Evolutionary conservation across 2,888 invertebrate species (phyloP).

Genomic region (Andricus quercusramuli): DNA sequence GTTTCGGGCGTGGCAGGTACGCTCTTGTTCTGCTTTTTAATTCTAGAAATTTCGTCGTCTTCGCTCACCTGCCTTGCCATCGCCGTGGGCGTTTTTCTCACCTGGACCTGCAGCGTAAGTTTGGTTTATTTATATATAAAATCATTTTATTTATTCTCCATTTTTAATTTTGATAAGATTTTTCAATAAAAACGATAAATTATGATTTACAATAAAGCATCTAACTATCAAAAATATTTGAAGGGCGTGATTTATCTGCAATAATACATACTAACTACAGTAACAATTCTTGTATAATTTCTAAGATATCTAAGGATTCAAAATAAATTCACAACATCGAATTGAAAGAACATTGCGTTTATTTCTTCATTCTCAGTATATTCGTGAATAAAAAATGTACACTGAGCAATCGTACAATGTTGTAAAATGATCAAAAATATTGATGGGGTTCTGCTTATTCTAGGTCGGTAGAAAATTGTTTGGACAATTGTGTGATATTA

Average conservation of each 20-base stretch:
- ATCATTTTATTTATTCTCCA: not conserved
- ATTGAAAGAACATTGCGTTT: constrained; percentile 23
- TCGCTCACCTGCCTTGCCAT: constrained; percentile 90
- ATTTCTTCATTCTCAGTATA: constrained; percentile 1
- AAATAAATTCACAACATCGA: constrained; percentile 29
- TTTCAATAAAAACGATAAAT: too few species aligned
- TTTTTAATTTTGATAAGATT: not conserved
- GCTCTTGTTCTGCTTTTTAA: constrained; percentile 92
- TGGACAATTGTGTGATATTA: not conserved
- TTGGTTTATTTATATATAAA: not conserved
- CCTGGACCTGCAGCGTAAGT: constrained; percentile 66
- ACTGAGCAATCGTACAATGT: constrained; percentile 1
- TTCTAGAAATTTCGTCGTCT: constrained; percentile 92
- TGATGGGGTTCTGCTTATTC: not conserved
- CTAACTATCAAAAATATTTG: too few species aligned
- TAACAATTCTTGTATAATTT: too few species aligned
- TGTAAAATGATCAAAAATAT: constrained; percentile 19
- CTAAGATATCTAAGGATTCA: not conserved
- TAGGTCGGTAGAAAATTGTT: not conserved
- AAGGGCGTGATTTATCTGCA: too few species aligned
- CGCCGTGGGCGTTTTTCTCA: constrained; percentile 76
- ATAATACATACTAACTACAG: too few species aligned
- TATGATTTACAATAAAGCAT: too few species aligned
- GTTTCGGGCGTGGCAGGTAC: constrained; percentile 81
- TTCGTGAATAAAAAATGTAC: constrained; percentile 8